Conservation (phyloP, 2,888 invertebrate genomes). For the Drosophila phalerata region DNA sequence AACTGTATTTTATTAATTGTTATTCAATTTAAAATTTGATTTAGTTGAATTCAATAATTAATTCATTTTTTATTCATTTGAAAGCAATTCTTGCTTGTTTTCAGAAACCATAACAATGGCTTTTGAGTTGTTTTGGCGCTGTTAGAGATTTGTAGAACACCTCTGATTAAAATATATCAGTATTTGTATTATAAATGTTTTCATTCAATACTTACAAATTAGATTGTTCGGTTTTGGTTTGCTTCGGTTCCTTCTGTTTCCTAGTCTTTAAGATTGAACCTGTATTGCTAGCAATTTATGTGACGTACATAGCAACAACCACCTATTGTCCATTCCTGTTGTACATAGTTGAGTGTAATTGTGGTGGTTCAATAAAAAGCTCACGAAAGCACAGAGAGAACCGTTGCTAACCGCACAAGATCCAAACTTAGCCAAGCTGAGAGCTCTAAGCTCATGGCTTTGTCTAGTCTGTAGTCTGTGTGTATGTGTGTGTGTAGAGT, state of each 20-base stretch:
- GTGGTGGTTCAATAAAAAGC: slow-evolving; percentile 42
- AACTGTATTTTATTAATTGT: too few species aligned
- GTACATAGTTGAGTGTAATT: slow-evolving; percentile 5
- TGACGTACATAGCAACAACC: slow-evolving; percentile 18
- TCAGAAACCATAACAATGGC: too few species aligned
- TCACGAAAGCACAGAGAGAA: slow-evolving; percentile 62
- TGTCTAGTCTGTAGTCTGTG: slow-evolving; percentile 12
- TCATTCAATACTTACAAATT: not conserved
- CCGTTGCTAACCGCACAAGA: slow-evolving; percentile 43
- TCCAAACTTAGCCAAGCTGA: slow-evolving; percentile 36
- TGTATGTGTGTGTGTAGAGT: slow-evolving; percentile 16
- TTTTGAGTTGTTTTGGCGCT: too few species aligned
- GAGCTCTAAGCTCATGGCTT: slow-evolving; percentile 29
- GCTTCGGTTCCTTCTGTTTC: not conserved
- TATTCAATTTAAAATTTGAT: too few species aligned
- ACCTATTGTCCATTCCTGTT: slow-evolving; percentile 49
- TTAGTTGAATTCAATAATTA: too few species aligned
- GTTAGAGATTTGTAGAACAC: too few species aligned
- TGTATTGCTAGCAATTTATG: slow-evolving; percentile 8
- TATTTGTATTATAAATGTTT: not conserved
- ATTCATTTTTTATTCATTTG: too few species aligned
- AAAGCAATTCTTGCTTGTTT: too few species aligned
- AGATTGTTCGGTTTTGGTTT: not conserved
- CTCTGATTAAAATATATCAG: too few species aligned
- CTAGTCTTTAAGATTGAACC: slow-evolving; percentile 5